These are phyloP conservation scores for Charanyca ferruginea DNA, from an alignment of 2,888 invertebrate genomes.

Conservation along the genomic window DNA sequence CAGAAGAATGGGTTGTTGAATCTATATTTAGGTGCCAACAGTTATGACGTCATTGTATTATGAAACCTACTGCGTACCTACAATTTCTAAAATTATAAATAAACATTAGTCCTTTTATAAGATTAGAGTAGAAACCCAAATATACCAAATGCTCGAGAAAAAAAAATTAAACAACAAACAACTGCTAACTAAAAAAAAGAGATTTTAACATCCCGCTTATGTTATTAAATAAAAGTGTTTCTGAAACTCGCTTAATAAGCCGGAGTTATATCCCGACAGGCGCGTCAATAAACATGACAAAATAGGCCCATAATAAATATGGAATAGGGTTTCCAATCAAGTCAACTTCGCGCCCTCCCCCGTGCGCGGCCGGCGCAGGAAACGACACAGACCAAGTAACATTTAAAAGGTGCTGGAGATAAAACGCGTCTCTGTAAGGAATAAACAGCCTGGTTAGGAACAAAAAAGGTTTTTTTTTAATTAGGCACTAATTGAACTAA, in stretches of 20 bases:
- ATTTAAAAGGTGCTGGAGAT: conserved; percentile 61
- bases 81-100: not conserved
- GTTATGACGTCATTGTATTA: conserved; percentile 9
- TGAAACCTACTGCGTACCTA: not conserved
- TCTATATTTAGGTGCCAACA: not conserved
- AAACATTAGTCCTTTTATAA: not conserved
- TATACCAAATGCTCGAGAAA: not conserved
- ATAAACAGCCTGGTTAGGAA: no score
- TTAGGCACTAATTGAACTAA: no score
- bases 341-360: conserved; percentile 84
- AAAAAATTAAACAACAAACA: not conserved
- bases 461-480: no score
- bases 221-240: conserved; percentile 71
- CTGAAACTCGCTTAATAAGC: conserved; percentile 73
- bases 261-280: conserved; percentile 75
- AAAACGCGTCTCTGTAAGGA: not conserved
- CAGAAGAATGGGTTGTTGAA: not conserved
- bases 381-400: conserved; percentile 71
- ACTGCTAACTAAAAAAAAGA: conserved; percentile 35
- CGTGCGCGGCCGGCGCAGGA: conserved; percentile 74
- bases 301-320: conserved; percentile 90
- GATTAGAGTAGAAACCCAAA: not conserved
- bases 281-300: conserved; percentile 88
- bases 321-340: conserved; percentile 91
- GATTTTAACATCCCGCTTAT: conserved; percentile 55